phyloP scores from a whole-genome alignment of 1,140 invertebrate species.

The Palaemon carinicauda region DNA sequence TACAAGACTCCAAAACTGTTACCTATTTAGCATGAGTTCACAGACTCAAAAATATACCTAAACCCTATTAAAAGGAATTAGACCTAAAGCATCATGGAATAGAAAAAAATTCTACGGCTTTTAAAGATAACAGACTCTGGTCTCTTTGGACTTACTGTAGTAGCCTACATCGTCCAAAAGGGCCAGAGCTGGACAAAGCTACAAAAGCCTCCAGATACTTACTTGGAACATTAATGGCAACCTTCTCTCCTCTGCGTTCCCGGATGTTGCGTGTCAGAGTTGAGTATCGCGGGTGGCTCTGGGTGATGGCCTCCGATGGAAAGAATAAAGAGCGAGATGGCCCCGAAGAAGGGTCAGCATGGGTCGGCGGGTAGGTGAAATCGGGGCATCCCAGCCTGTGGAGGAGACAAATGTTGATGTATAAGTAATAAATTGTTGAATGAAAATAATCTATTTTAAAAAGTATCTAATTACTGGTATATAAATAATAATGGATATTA shows the following conservation, averaged over 20 bases:
- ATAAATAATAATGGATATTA: no score
- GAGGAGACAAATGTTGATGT: constrained; percentile 35
- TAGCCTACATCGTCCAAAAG: no score
- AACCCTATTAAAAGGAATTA: no score
- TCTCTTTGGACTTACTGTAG: no score
- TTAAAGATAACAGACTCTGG: no score
- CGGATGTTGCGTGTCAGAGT: constrained; percentile 95
- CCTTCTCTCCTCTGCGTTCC: constrained; percentile 89
- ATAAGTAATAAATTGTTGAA: not conserved
- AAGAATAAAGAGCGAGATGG: constrained; percentile 91
- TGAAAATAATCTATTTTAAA: not conserved
- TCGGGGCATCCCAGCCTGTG: constrained; percentile 83
- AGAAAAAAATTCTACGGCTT: no score
- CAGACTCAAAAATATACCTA: no score
- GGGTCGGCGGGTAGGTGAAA: constrained; percentile 84
- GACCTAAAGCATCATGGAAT: no score
- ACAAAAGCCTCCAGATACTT: constrained; percentile 29
- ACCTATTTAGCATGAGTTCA: no score
- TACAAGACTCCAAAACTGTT: no score
- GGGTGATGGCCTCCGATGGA: constrained; percentile 93
- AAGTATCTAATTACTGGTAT: no score
- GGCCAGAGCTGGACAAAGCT: no score
- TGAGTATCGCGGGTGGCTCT: constrained; percentile 94
- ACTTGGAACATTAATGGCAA: constrained; percentile 92
- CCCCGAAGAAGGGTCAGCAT: constrained; percentile 77